Evolutionary conservation across 2,113 vertebrate genomes (phyloP).

Genomic region (Oncorhynchus nerka): DNA sequence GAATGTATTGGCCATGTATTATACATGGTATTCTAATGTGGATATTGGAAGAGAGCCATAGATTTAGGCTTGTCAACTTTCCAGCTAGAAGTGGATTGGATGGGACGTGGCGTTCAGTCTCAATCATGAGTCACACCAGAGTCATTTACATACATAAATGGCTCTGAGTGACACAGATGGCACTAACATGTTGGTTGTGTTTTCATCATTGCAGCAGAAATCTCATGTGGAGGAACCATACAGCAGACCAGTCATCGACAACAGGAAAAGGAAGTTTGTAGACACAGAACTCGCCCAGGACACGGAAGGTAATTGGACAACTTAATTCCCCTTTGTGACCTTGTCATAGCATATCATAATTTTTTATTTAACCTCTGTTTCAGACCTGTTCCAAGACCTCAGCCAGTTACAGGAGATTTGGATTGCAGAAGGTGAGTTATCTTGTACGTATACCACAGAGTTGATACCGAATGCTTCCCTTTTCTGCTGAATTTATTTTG

Average conservation of each 20-base stretch:
- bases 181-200: neutral
- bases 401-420: constrained; percentile 97
- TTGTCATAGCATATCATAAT: too few relatives aligned
- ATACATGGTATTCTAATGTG: constrained; percentile 24
- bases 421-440: constrained; percentile 87
- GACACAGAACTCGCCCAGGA: constrained; percentile 93
- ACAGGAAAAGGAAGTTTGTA: constrained; percentile 92
- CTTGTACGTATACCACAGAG: constrained; percentile 23
- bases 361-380: neutral
- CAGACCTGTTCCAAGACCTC: constrained; percentile 97
- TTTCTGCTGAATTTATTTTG: neutral
- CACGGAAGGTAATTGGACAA: constrained; percentile 84
- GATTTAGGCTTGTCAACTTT: neutral
- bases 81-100: neutral
- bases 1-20: neutral
- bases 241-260: constrained; percentile 75
- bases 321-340: neutral
- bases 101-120: neutral
- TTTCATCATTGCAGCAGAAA: constrained; percentile 56
- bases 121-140: too few relatives aligned
- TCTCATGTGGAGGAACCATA: constrained; percentile 80
- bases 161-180: too few relatives aligned
- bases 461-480: neutral
- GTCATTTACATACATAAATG: too few relatives aligned
- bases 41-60: too few relatives aligned